Evolutionary conservation across 2,113 vertebrate genomes (phyloP).

Genomic region (Catharus fuscescens): DNA sequence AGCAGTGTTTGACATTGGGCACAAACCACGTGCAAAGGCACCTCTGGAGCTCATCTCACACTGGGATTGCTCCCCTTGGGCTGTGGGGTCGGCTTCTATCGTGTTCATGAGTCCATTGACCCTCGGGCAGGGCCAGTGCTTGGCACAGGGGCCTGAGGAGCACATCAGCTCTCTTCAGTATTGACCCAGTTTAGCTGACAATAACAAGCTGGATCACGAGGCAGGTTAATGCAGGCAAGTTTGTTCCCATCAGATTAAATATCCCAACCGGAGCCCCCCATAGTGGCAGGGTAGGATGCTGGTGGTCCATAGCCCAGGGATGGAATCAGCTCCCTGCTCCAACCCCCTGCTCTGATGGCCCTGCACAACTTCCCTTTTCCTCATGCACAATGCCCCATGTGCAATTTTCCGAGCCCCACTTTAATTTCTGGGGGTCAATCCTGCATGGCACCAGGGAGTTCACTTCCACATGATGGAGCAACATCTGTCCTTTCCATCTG

Average conservation of each 20-base stretch:
- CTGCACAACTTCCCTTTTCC: neutral
- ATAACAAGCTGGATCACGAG: neutral
- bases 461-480: neutral
- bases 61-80: accelerated
- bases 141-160: neutral
- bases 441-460: neutral
- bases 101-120: accelerated
- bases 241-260: neutral
- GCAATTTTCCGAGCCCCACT: neutral
- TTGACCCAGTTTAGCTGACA: neutral
- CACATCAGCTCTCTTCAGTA: neutral
- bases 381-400: accelerated
- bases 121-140: neutral
- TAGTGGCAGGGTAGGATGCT: neutral
- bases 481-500: conserved; percentile 32
- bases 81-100: accelerated
- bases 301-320: neutral
- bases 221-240: neutral
- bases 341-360: accelerated
- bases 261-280: accelerated
- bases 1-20: neutral
- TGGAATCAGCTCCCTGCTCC: neutral
- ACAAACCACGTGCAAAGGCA: neutral
- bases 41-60: neutral
- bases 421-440: neutral